These are phyloP conservation scores for Nemotelus pantherinus DNA, from an alignment of 2,888 invertebrate species.

Conservation along the genomic window DNA sequence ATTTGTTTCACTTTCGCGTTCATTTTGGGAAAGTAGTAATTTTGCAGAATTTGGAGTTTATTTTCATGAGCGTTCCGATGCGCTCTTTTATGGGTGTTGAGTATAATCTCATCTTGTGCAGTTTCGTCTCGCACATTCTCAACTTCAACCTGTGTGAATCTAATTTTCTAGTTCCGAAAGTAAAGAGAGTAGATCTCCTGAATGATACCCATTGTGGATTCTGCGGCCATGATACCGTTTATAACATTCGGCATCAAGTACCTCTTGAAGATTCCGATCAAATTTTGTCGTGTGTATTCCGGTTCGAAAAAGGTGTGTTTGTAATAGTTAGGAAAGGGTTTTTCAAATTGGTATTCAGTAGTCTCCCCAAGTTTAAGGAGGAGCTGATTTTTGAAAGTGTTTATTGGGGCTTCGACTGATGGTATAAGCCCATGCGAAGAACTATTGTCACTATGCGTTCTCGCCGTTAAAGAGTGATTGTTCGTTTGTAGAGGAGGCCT, in stretches of 20 bases:
- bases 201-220: not conserved
- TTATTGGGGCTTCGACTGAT: no score
- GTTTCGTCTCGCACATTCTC: slow-evolving; percentile 30
- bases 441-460: no score
- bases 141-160: slow-evolving; percentile 36
- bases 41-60: slow-evolving; percentile 44
- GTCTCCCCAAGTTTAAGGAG: no score
- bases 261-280: slow-evolving; percentile 8
- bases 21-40: slow-evolving; percentile 46
- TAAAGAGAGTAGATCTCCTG: slow-evolving; percentile 5
- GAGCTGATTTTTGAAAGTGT: no score
- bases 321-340: no score
- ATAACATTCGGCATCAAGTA: slow-evolving; percentile 12
- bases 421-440: no score
- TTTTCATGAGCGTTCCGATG: slow-evolving; percentile 48
- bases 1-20: slow-evolving; percentile 41
- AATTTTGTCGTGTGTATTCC: no score
- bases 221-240: slow-evolving; percentile 1
- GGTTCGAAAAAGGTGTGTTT: no score
- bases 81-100: slow-evolving; percentile 45
- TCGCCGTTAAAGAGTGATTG: no score
- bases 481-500: no score
- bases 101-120: slow-evolving; percentile 46
- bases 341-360: no score
- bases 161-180: slow-evolving; percentile 10